Evolutionary conservation across 92 coral and sea anemone species (phyloP), one percentile per base, ranked within the genome.

Genomic region (Palythoa grandiflora): DNA sequence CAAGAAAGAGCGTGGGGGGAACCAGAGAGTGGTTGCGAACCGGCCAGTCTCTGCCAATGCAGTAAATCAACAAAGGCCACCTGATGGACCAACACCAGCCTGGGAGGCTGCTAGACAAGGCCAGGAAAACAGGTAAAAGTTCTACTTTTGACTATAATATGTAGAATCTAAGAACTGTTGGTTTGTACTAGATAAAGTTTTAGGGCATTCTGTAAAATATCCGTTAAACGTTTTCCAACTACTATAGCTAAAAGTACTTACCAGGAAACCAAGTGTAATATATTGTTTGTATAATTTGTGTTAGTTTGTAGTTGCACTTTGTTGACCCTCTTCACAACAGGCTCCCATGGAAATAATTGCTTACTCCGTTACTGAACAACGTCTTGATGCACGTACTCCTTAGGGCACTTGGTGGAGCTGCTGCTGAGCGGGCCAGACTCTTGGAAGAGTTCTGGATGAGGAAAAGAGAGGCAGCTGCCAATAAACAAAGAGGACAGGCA

Each of bases 41-140:
- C 90, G 98, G 71, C 99, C 99, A 6, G 93, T 88, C 35, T 95
- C 99, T 38, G 99, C 97, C n/a, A 75, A 73, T 40, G 93, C 91
- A 17, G 96, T 94, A 13, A 91, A 91, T 77, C 93, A 86, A 68
- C 89, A 73, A 48, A 63, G 20, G 37, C 93, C 94, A 36, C 84
- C 90, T 20, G 90, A 83, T 38, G 89, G 90, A 5, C 93, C 90
- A 40, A 91, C 83, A 72, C 92, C 98, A 20, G 99, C 99, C 14
- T 91, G 94, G 96, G 95, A 97, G 83, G 99, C 99, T 9, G 99
- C 94, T 9, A 92, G 88, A 89, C 99, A 97, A 71, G 98, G 97
- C 19, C 90, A 95, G 80, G 93, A 86, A 10, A 93, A 95, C 66
- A 96, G 98, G 99, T 95, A 55, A 61, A 84, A 6, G 20, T 20